These are phyloP conservation scores for Acanthococcus lagerstroemiae DNA, from an alignment of 2,888 invertebrate species.

Conservation along the genomic window DNA sequence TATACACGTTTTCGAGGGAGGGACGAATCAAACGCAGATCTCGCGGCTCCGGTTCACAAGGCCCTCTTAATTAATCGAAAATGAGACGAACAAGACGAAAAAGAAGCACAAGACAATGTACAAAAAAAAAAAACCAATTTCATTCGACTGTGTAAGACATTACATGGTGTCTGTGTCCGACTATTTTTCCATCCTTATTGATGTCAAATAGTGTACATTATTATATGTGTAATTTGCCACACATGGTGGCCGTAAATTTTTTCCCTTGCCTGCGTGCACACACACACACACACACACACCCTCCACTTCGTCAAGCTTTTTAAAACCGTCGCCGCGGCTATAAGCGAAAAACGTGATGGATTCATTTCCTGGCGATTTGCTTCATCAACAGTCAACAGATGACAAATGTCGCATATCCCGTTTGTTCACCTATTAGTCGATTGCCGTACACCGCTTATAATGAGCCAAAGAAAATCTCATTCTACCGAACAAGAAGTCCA, in stretches of 20 bases:
- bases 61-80: too few species aligned
- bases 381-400: constrained; percentile 27
- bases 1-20: too few species aligned
- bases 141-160: too few species aligned
- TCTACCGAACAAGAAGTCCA: background rate
- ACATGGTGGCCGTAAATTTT: constrained; percentile 17
- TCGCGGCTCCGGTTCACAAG: too few species aligned
- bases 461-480: background rate
- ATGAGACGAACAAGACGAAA: too few species aligned
- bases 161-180: too few species aligned
- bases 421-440: constrained; percentile 28
- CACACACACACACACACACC: background rate
- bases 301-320: too few species aligned
- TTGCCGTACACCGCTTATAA: background rate
- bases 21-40: too few species aligned
- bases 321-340: too few species aligned
- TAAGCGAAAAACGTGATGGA: constrained; percentile 26
- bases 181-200: background rate
- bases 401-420: constrained; percentile 22
- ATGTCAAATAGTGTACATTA: background rate
- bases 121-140: too few species aligned
- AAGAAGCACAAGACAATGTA: too few species aligned
- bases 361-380: constrained; percentile 29
- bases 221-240: constrained; percentile 18
- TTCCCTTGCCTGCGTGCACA: background rate